Evolutionary conservation across 2,888 invertebrate species (phyloP).

Genomic region (Sarcophaga caerulescens): DNA sequence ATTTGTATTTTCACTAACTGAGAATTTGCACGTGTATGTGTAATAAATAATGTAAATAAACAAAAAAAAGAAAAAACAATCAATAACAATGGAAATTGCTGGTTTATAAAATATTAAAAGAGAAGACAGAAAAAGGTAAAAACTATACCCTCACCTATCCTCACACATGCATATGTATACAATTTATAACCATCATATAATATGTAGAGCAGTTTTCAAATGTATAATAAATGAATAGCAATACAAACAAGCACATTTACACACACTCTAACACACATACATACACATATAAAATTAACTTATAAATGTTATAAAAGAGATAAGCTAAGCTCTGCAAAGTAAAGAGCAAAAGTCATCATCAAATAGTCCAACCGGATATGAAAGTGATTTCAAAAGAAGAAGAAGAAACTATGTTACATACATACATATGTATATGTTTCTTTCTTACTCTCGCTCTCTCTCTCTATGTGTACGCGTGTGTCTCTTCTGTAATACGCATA

Average conservation of each 20-base stretch:
- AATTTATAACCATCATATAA: neutral
- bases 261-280: neutral
- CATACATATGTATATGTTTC: neutral
- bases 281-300: neutral
- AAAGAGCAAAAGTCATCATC: neutral
- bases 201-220: neutral
- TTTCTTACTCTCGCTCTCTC: neutral
- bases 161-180: neutral
- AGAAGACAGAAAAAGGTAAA: too few species aligned
- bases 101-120: conserved; percentile 19
- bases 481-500: neutral
- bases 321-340: neutral
- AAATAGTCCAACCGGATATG: conserved; percentile 47
- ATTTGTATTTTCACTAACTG: neutral
- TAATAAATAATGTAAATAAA: too few species aligned
- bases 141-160: neutral
- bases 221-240: neutral
- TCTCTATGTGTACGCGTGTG: neutral
- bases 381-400: conserved; percentile 29
- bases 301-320: neutral
- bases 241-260: neutral
- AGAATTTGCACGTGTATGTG: neutral
- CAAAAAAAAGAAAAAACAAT: conserved; percentile 25
- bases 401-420: conserved; percentile 34
- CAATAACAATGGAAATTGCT: conserved; percentile 34